Percentiles rank a stretch among this genome's conserved stretches.
Conservation (phyloP, 1,140 invertebrate genomes). For the Drosophila serrata region DNA sequence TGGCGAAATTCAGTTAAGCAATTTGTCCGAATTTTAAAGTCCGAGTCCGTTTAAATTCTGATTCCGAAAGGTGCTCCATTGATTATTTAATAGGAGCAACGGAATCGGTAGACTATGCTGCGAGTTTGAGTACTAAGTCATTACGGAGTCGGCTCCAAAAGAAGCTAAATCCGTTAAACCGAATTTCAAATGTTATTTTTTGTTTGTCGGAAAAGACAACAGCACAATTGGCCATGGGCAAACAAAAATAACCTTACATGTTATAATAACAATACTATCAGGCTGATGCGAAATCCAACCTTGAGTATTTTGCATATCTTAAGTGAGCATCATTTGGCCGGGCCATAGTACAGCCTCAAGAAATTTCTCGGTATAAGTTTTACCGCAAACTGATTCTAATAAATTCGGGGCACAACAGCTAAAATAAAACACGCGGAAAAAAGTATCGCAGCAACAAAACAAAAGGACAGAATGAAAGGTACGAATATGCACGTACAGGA, state of each 20-base stretch:
- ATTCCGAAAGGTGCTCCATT: no score
- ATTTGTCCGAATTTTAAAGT: constrained; percentile 18
- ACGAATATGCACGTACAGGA: background rate
- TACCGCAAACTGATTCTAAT: constrained; percentile 15
- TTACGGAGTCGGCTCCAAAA: no score
- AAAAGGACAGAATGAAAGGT: background rate
- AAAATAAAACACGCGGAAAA: constrained; percentile 1
- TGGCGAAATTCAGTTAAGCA: constrained; percentile 39
- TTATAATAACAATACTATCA: constrained; percentile 23
- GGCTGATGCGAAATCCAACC: constrained; percentile 7
- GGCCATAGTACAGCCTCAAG: constrained; percentile 6
- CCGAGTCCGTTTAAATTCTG: no score
- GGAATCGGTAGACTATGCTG: background rate
- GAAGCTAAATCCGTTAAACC: no score
- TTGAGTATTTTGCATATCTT: constrained; percentile 59
- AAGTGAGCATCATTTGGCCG: constrained; percentile 49
- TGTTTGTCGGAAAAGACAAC: background rate
- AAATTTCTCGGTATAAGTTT: constrained; percentile 46
- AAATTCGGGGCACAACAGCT: constrained; percentile 31
- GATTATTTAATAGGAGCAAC: background rate
- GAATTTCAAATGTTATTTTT: background rate
- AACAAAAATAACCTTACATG: constrained; percentile 9
- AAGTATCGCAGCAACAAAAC: background rate
- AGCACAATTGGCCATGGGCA: background rate
- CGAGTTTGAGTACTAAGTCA: no score